Evolutionary conservation across 2,113 vertebrate genomes (phyloP), one percentile per base, ranked within the genome.

Genomic region (Emydocephalus ijimae): DNA sequence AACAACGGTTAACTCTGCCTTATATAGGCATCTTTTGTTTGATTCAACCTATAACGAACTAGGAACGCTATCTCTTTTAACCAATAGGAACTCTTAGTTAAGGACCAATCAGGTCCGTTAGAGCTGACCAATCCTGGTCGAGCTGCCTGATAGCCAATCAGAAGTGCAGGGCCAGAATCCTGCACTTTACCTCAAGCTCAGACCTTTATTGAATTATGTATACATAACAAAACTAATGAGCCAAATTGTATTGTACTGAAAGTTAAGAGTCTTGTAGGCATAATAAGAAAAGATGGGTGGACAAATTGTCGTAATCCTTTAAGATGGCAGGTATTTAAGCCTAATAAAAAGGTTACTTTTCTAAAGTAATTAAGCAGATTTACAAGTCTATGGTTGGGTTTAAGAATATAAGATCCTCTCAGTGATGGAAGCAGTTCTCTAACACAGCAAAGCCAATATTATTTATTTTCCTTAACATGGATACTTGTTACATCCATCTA

Each of bases 291-390:
- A 87, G 85, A 90, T 95, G 5, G 34, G 87, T 87, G 74, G 56
- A 12, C 74, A 54, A 55, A n/a, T 55, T 43, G 56, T 56, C 87
- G 14, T 23, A 89, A 87, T 56, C 54, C 4, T 86, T 89, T 89
- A 89, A 21, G 91, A 64, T 1, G 92, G 20, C 0, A 92, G 18
- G 0, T 0, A 0, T 5, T 90, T 18, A 61, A 54, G 6, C 90
- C 34, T 56, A 61, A 56, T 2, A 2, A 61, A 87, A 29, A 29
- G 54, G 18, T 90, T 92, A 92, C n/a, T 88, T 96, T 88, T 91
- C 45, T 88, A 93, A 92, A 61, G n/a, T 50, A 26, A 21, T 45
- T 94, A 56, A 91, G 89, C 5, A 88, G 89, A 91, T 69, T 52
- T 88, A 61, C 43, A 90, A 23, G 50, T 52, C 3, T 57, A 91